Conservation (phyloP, 2,888 invertebrate species). For the Orthosia gothica region DNA sequence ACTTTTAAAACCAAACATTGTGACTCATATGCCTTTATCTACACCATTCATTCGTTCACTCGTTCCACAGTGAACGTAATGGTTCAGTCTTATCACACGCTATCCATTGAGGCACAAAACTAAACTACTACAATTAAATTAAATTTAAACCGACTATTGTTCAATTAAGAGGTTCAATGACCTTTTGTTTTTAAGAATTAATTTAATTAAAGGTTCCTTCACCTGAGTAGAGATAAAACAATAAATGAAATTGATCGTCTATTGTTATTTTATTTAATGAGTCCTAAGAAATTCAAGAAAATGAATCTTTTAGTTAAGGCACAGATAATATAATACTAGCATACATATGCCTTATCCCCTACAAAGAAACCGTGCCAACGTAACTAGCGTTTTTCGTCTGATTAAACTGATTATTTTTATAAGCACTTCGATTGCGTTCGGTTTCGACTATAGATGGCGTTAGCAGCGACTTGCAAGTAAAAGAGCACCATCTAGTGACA, state of each 20-base stretch:
- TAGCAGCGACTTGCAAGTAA: too few species aligned
- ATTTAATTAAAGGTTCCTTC: slow-evolving; percentile 16
- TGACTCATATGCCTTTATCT: slow-evolving; percentile 50
- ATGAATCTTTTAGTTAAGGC: background rate
- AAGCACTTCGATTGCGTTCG: too few species aligned
- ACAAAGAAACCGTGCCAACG: too few species aligned
- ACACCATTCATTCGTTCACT: slow-evolving; percentile 25
- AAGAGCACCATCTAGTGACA: too few species aligned
- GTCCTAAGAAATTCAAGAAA: background rate
- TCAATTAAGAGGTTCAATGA: slow-evolving; percentile 57
- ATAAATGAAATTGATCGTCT: background rate
- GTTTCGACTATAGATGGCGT: too few species aligned
- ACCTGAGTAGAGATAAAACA: slow-evolving; percentile 2
- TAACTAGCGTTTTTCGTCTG: too few species aligned
- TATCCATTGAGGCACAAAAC: slow-evolving; percentile 54
- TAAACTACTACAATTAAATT: slow-evolving; percentile 52
- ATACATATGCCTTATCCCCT: too few species aligned
- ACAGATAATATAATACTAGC: too few species aligned
- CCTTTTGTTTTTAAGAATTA: slow-evolving; percentile 35
- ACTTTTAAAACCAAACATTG: too few species aligned
- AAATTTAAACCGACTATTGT: slow-evolving; percentile 55
- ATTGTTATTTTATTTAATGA: background rate
- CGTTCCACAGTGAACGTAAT: slow-evolving; percentile 44
- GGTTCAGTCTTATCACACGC: slow-evolving; percentile 65
- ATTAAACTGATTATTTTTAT: too few species aligned